A percentile compares a stretch with the other conserved stretches of the same genome.
phyloP scores from a whole-genome alignment of 2,888 invertebrate genomes.

The Troilus luridus region DNA sequence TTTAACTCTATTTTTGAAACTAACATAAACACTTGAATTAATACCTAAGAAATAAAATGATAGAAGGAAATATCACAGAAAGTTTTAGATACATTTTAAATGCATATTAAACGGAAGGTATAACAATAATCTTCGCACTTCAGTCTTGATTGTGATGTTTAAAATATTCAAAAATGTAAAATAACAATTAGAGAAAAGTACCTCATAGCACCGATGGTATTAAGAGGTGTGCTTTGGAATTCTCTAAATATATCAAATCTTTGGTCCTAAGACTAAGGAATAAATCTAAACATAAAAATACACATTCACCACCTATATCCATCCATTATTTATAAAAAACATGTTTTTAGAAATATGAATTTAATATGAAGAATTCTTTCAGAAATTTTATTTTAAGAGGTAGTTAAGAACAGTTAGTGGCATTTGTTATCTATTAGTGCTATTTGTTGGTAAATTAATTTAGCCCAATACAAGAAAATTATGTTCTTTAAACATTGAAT shows the following conservation, averaged over 20 bases:
- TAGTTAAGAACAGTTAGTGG: neutral
- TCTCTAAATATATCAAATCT: neutral
- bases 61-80: conserved; percentile 39
- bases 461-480: neutral
- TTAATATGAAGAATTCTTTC: neutral
- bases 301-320: neutral
- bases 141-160: conserved; percentile 43
- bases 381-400: neutral
- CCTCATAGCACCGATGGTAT: neutral
- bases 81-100: conserved; percentile 34
- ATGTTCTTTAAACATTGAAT: neutral
- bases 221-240: neutral
- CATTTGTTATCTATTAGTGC: neutral
- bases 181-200: neutral
- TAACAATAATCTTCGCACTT: neutral
- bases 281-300: neutral
- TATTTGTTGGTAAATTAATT: neutral
- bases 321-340: neutral
- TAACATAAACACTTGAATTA: neutral
- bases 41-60: conserved; percentile 32
- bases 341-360: neutral
- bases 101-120: conserved; percentile 38
- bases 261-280: conserved; percentile 14
- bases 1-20: conserved; percentile 20
- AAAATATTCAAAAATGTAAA: conserved; percentile 34